Evolutionary conservation across 2,888 invertebrate genomes (phyloP).

Genomic region (Crematogaster levior): DNA sequence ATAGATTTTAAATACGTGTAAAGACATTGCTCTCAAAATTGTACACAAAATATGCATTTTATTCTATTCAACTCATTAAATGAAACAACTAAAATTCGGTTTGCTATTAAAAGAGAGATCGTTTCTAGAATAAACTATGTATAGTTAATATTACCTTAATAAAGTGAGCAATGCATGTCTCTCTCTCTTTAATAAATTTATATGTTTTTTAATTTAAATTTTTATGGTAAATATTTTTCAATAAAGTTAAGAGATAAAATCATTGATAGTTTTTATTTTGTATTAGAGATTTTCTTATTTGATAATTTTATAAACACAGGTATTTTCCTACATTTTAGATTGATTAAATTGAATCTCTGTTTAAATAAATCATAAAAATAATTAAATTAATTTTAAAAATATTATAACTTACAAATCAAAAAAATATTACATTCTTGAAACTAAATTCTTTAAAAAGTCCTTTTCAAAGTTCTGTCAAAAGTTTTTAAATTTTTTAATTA

Average conservation of each 20-base stretch:
- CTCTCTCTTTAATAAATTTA: not conserved
- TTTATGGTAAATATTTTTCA: not conserved
- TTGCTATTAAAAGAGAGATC: not conserved
- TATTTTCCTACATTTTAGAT: not conserved
- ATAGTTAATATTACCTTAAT: too few species aligned
- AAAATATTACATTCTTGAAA: not conserved
- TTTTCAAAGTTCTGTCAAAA: not conserved
- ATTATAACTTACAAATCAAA: too few species aligned
- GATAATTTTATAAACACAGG: not conserved
- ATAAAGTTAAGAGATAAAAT: not conserved
- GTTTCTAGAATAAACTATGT: not conserved
- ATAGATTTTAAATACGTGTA: not conserved
- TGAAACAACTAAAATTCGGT: not conserved
- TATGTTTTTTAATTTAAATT: not conserved
- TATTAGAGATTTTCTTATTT: not conserved
- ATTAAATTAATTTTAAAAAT: not conserved
- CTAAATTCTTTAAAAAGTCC: not conserved
- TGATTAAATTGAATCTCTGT: not conserved
- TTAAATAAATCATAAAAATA: not conserved
- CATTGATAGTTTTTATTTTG: not conserved
- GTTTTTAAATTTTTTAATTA: not conserved
- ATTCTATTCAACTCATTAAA: not conserved
- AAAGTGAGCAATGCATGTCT: not conserved
- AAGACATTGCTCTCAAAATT: not conserved
- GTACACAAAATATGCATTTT: not conserved